Base-by-base conservation (phyloP, 1,140 invertebrate genomes). In the Orius laevigatus region DNA sequence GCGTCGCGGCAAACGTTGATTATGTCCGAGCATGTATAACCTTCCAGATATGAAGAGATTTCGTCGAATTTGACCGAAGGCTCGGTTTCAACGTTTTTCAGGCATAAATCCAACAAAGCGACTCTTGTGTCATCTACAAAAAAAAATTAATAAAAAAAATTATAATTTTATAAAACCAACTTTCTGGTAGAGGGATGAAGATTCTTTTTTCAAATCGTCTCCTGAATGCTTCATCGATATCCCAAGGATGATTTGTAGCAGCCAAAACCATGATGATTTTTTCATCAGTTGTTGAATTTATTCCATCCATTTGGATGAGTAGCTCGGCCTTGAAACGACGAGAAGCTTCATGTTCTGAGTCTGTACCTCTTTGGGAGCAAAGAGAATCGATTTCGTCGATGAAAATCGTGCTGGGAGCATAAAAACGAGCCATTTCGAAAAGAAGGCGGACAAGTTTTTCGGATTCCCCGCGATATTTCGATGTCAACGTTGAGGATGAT, bases 201-300 rank as follows among this genome's bases (percentile, higher is more conserved):
- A 83, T 75, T 56, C 80, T 60, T 59, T 81, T 82, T 56, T 82
- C 79, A 50, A 82, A 69, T 44, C 79, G 62, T 54, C 79, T 63
- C 43, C 77, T 60, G 35, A 81, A 66, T 16, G 78, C 80, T 56
- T 81, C 79, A 57, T 83, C 79, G 41, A 82, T 67, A 56, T 79
- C 76, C 79, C 79, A 83, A 2, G 79, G 80, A 62, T 78, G 78
- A 61, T 82, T 82, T 2, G 79, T 83, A 10, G 79, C 80, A 32
- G 75, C 78, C 10, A 81, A 60, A 5, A 82, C 75, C 68, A 80
- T 75, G 0, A 81, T 73, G 2, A 69, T 63, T 56, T 73, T 72
- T n/a, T 66, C 62, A 59, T 74, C 59, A 8, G 43, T 15, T 18
- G 32, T 45, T 2, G 51, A 58, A 46, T 60, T 63, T 12, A 68